A percentile compares a stretch with the other conserved stretches of the same genome.
phyloP scores from a whole-genome alignment of 2,797 vertebrate species.

The Smutsia temminckii region DNA sequence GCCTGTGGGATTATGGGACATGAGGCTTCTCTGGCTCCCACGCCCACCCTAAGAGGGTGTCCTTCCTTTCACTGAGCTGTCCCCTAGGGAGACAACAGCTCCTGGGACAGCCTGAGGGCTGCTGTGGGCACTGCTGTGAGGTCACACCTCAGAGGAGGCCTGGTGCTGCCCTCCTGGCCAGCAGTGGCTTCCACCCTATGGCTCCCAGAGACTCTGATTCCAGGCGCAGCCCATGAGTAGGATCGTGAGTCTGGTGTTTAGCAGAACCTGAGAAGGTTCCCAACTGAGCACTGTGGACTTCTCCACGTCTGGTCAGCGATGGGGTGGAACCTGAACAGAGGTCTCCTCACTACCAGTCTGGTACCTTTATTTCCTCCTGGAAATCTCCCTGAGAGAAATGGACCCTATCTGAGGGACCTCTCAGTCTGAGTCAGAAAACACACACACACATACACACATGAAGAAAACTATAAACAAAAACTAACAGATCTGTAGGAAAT shows the following conservation, averaged over 20 bases:
- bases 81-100: background rate
- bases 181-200: background rate
- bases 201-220: background rate
- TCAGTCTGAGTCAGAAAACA: background rate
- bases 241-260: background rate
- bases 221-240: background rate
- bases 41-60: too few species aligned
- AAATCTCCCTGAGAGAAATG: background rate
- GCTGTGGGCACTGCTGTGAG: background rate
- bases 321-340: background rate
- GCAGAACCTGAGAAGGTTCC: background rate
- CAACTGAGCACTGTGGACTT: background rate
- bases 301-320: background rate
- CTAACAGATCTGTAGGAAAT: background rate
- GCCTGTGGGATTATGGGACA: background rate
- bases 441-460: background rate
- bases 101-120: background rate
- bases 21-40: fast-evolving
- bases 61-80: background rate
- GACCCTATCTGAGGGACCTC: background rate
- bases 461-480: background rate
- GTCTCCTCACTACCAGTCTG: background rate
- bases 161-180: too few species aligned
- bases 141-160: background rate
- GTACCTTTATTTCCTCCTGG: background rate